These are phyloP conservation scores for Brachionus angularis DNA, from an alignment of 1,140 invertebrate species.

Conservation along the genomic window DNA sequence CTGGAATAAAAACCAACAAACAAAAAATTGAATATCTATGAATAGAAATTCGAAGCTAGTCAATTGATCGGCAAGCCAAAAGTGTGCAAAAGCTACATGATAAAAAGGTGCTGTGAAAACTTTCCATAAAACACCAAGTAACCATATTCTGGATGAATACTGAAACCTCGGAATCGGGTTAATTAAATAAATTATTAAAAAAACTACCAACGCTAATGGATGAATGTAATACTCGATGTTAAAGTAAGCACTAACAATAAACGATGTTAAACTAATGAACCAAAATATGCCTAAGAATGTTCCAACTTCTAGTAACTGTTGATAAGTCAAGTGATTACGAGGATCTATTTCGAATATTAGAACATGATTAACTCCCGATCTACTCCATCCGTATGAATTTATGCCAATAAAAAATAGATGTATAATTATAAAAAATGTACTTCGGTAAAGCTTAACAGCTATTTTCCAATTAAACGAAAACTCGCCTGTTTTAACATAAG, in stretches of 20 bases:
- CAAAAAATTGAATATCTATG: slow-evolving; percentile 86
- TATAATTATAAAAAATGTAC: slow-evolving; percentile 82
- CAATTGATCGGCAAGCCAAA: slow-evolving; percentile 98
- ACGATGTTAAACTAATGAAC: slow-evolving; percentile 69
- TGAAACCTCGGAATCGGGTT: slow-evolving; percentile 35
- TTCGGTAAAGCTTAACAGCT: slow-evolving; percentile 67
- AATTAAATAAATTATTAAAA: slow-evolving; percentile 31
- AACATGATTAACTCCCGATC: slow-evolving; percentile 96
- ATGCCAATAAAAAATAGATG: slow-evolving; percentile 93
- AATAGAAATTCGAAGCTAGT: slow-evolving; percentile 85
- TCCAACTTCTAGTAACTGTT: slow-evolving; percentile 88
- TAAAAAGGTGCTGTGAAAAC: slow-evolving; percentile 80
- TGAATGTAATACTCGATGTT: slow-evolving; percentile 20
- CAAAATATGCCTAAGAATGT: slow-evolving; percentile 90
- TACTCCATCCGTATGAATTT: slow-evolving; percentile 96
- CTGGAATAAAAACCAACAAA: slow-evolving; percentile 62
- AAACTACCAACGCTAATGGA: slow-evolving; percentile 26
- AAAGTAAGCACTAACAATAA: slow-evolving; percentile 20
- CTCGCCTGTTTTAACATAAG: neutral
- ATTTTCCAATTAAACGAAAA: slow-evolving; percentile 36
- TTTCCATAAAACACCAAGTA: slow-evolving; percentile 21
- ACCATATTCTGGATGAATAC: slow-evolving; percentile 21
- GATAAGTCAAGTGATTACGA: slow-evolving; percentile 85
- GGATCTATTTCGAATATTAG: slow-evolving; percentile 98
- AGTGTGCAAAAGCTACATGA: slow-evolving; percentile 94